Percentiles rank a stretch among this genome's conserved stretches.
phyloP scores from a whole-genome alignment of 2,113 vertebrate species.

The Calidris pugnax region DNA sequence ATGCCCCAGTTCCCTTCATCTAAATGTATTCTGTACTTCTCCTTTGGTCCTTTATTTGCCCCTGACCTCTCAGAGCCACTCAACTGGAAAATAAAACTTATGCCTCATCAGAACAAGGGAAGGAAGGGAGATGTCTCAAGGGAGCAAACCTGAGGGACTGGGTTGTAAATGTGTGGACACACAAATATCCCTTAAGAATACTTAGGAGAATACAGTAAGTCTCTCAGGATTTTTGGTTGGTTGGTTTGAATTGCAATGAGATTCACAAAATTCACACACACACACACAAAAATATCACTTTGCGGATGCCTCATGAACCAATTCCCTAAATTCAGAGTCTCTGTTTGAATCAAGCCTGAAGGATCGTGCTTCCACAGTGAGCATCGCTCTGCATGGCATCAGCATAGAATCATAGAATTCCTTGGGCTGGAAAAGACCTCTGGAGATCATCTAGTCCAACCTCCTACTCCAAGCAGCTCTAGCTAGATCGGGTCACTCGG shows the following conservation, averaged over 20 bases:
- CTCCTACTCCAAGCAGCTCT: neutral
- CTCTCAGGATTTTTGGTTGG: neutral
- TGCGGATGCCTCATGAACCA: neutral
- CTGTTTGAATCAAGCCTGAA: neutral
- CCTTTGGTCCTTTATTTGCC: neutral
- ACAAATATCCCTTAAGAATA: neutral
- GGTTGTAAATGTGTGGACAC: neutral
- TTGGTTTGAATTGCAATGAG: neutral
- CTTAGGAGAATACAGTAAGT: neutral
- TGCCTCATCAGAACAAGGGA: neutral
- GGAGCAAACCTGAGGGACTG: neutral
- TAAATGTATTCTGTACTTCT: fast-evolving
- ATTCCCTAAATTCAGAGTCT: neutral
- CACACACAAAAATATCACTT: neutral
- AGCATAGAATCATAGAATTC: neutral
- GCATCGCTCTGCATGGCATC: neutral
- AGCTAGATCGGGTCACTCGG: neutral
- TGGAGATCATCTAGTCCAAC: neutral
- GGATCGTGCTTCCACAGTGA: neutral
- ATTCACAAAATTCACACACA: neutral
- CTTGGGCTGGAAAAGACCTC: neutral
- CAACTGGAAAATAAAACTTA: neutral
- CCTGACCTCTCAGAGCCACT: neutral
- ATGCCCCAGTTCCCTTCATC: neutral
- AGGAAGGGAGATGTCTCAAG: neutral